Evolutionary conservation across 2,888 invertebrate species (phyloP).

Genomic region (Ligdia adustata): DNA sequence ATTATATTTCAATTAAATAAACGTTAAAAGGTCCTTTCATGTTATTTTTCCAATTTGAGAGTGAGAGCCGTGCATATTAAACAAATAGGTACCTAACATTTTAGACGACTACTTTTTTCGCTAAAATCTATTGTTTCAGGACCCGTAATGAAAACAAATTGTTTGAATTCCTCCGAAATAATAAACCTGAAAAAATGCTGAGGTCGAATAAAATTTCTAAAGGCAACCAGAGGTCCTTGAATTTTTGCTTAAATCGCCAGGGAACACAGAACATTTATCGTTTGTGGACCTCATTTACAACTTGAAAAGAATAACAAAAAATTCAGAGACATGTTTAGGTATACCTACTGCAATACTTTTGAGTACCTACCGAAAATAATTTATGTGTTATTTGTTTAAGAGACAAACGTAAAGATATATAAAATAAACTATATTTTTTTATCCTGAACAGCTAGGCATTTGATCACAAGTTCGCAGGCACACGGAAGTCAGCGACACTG

Average conservation of each 20-base stretch:
- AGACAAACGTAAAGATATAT: too few species aligned
- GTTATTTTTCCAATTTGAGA: background rate
- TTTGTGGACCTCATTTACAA: conserved; percentile 28
- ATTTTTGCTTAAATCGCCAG: conserved; percentile 23
- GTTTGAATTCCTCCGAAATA: conserved; percentile 11
- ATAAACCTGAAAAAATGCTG: conserved; percentile 1
- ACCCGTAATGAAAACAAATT: conserved; percentile 6
- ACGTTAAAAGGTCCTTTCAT: too few species aligned
- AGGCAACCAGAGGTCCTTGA: conserved; percentile 7
- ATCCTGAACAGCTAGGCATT: too few species aligned
- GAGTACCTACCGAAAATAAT: too few species aligned
- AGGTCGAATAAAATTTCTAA: conserved; percentile 11
- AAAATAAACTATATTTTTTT: too few species aligned
- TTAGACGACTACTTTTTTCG: conserved; percentile 10
- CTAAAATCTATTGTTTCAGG: conserved; percentile 7
- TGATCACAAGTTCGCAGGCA: too few species aligned
- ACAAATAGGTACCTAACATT: conserved; percentile 3
- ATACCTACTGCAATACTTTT: too few species aligned
- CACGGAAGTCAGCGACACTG: too few species aligned
- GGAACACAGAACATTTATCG: conserved; percentile 29
- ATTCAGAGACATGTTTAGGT: too few species aligned
- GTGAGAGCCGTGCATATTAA: background rate
- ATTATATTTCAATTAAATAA: too few species aligned
- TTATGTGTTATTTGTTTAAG: too few species aligned
- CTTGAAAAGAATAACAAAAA: conserved; percentile 12